phyloP scores from a whole-genome alignment of 2,888 invertebrate genomes.

The Eledone cirrhosa region DNA sequence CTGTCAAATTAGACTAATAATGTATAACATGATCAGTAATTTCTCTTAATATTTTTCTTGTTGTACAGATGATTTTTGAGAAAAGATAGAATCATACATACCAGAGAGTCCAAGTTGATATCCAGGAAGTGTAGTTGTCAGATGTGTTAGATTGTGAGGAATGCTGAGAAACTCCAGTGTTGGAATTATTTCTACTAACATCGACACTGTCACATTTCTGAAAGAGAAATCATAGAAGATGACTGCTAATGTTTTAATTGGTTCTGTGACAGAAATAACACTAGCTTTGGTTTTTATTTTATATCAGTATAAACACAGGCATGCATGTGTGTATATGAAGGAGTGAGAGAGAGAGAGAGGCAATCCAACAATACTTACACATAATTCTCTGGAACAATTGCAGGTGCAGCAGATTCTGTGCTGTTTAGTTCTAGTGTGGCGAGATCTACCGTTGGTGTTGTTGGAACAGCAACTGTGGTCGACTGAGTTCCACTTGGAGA shows the following conservation, averaged over 20 bases:
- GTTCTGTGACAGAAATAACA: too few species aligned
- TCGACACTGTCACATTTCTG: constrained; percentile 59
- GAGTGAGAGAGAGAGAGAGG: not conserved
- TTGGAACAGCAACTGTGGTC: not conserved
- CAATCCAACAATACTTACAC: constrained; percentile 3
- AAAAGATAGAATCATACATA: constrained; percentile 33
- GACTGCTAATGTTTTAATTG: too few species aligned
- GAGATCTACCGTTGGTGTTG: constrained; percentile 20
- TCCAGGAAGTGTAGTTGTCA: constrained; percentile 50
- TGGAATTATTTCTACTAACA: constrained; percentile 56
- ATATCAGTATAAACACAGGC: too few species aligned
- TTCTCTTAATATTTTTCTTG: too few species aligned
- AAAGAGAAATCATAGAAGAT: constrained; percentile 20
- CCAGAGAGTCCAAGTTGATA: constrained; percentile 54
- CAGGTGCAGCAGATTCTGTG: constrained; percentile 17
- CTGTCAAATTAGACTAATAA: too few species aligned
- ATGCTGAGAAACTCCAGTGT: constrained; percentile 53
- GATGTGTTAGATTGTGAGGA: constrained; percentile 55
- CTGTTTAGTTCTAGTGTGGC: constrained; percentile 17
- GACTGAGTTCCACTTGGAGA: constrained; percentile 12
- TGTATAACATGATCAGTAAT: too few species aligned
- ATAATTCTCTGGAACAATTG: constrained; percentile 20
- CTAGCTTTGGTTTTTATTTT: too few species aligned
- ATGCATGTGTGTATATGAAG: too few species aligned
- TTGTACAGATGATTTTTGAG: too few species aligned